Evolutionary conservation across 2,797 vertebrate genomes (phyloP), one percentile per base, ranked within the genome.

Genomic region (Poeciliopsis presidionis): DNA sequence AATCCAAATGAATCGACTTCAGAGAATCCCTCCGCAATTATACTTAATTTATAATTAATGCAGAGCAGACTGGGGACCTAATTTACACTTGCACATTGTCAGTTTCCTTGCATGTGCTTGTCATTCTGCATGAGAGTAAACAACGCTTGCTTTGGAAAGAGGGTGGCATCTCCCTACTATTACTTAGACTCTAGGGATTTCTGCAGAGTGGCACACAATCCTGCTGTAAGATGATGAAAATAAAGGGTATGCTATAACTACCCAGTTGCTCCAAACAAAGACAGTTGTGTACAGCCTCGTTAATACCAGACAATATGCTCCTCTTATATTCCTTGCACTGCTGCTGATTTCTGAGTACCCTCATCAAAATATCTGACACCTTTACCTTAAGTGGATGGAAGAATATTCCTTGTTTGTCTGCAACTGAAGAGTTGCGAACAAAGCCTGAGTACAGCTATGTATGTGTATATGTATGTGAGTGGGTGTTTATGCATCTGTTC

Each of bases 21-120:
- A 93, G 90, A 88, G 93, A 94, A 94, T 95, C 94, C 94, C 95
- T 92, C 81, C 25, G 92, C 94, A 95, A 95, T 96, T 96, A 96
- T 86, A 91, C 87, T 91, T 92, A 91, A 95, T 95, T 96, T 92
- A 95, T 96, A 96, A 96, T 96, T 95, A 95, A 96, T 96, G 95
- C 78, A 41, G 80, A 90, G 90, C 90, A 94, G 94, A 89, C 93
- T 94, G 92, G 93, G 94, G 95, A 95, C 93, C 94, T 95, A 93
- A 95, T 95, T 95, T 95, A 95, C 92, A 95, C 91, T 92, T 91
- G 91, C 94, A 89, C 93, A 89, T 93, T 95, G 92, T 94, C 94
- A 90, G 89, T 89, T 92, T 88, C 87, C 90, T 91, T 94, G 92
- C 92, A 91, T 93, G 93, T 91, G 94, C 93, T 94, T 95, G 95